Conservation (phyloP, 2,888 invertebrate genomes). For the Bombyx huttoni region DNA sequence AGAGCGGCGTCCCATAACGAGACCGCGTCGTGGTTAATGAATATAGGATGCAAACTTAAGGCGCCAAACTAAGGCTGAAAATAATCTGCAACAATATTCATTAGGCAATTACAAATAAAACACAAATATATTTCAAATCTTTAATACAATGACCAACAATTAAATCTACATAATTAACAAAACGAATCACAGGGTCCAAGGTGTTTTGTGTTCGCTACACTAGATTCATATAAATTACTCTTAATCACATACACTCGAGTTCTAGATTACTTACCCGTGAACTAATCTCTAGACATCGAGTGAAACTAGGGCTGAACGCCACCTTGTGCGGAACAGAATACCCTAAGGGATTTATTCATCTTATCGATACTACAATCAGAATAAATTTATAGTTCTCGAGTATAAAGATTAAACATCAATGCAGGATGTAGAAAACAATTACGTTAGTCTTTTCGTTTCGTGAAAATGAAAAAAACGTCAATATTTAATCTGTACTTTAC, state of each 20-base stretch:
- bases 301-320: not conserved
- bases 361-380: not conserved
- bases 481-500: too few species aligned
- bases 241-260: constrained; percentile 14
- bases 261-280: not conserved
- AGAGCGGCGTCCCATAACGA: too few species aligned
- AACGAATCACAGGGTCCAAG: constrained; percentile 67
- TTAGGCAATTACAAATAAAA: constrained; percentile 14
- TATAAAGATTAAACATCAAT: too few species aligned
- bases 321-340: not conserved
- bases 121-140: constrained; percentile 36
- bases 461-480: too few species aligned
- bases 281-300: not conserved
- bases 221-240: constrained; percentile 19
- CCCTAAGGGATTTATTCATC: not conserved
- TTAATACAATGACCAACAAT: constrained; percentile 57
- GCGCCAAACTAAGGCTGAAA: too few species aligned
- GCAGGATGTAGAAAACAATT: too few species aligned
- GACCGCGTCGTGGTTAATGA: too few species aligned
- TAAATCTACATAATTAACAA: constrained; percentile 32
- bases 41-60: too few species aligned
- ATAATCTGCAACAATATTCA: too few species aligned
- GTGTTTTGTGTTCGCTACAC: constrained; percentile 52
- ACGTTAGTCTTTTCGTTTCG: too few species aligned
- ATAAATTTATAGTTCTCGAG: too few species aligned